Conservation (phyloP, 2,113 vertebrate species). For the Prionailurus viverrinus region DNA sequence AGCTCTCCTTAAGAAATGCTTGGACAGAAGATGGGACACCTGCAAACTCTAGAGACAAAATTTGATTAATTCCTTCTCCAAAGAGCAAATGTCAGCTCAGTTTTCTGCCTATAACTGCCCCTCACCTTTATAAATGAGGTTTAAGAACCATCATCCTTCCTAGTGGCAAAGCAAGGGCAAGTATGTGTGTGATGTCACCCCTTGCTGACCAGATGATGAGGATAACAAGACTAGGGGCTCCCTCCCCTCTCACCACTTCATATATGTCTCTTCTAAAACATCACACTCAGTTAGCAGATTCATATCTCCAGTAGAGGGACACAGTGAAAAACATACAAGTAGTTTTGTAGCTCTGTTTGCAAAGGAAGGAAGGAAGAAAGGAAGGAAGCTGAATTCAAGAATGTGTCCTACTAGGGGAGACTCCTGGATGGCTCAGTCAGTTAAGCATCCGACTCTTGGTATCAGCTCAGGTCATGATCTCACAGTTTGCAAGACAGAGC, state of each 20-base stretch:
- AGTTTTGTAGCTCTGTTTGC: not conserved
- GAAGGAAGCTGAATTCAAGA: not conserved
- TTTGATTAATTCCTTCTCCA: conserved; percentile 31
- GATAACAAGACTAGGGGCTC: not conserved
- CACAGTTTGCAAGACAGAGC: too few relatives aligned
- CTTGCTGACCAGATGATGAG: not conserved
- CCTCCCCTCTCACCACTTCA: not conserved
- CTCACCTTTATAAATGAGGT: not conserved
- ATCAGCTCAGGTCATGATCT: too few relatives aligned
- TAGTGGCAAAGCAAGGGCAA: not conserved
- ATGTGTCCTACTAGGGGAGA: not conserved
- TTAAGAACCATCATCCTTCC: not conserved
- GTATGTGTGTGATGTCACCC: not conserved
- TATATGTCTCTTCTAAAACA: not conserved
- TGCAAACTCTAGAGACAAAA: not conserved
- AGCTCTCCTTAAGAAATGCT: not conserved
- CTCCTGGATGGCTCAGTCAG: too few relatives aligned
- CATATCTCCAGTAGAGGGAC: not conserved
- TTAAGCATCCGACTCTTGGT: too few relatives aligned
- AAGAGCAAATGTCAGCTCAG: conserved; percentile 14
- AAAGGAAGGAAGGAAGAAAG: too few relatives aligned
- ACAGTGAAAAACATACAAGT: not conserved
- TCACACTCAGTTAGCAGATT: not conserved
- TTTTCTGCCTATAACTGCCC: not conserved
- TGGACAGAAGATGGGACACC: not conserved